Percentiles rank a stretch among this genome's conserved stretches.
Evolutionary conservation across 2,888 invertebrate genomes (phyloP).

Genomic region (Xestia c-nigrum): DNA sequence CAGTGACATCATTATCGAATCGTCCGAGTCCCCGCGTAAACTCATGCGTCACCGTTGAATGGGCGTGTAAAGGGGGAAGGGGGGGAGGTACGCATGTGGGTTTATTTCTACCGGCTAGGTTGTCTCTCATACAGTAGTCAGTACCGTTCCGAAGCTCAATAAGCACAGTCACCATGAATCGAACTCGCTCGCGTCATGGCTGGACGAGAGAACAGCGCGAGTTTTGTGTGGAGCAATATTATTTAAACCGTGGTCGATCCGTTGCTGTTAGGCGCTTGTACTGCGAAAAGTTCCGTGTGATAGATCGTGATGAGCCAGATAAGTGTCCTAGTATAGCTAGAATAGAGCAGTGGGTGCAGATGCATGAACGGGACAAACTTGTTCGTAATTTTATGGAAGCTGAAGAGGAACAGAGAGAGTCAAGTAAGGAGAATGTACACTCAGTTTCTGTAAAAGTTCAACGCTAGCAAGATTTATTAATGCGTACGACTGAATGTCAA

Average conservation of each 20-base stretch:
- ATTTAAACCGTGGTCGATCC: not conserved
- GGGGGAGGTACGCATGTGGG: not conserved
- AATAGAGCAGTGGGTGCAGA: slow-evolving; percentile 6
- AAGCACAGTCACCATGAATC: not conserved
- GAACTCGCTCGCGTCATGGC: not conserved
- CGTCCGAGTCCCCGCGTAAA: not conserved
- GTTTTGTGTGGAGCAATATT: slow-evolving; percentile 26
- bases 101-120: not conserved
- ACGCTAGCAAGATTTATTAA: not conserved
- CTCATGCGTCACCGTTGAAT: slow-evolving; percentile 12
- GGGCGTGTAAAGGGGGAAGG: not conserved
- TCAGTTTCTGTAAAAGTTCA: not conserved
- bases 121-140: not conserved
- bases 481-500: not conserved
- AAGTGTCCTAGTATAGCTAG: not conserved
- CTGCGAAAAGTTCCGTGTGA: not conserved
- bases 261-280: not conserved
- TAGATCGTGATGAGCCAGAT: not conserved
- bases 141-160: slow-evolving; percentile 16
- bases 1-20: not conserved
- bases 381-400: not conserved
- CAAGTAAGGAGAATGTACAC: not conserved
- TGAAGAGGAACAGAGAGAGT: not conserved
- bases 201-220: slow-evolving; percentile 26
- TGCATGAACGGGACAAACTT: not conserved